Evolutionary conservation across 2,113 vertebrate genomes (phyloP).

Genomic region (Harpagus bidentatus): DNA sequence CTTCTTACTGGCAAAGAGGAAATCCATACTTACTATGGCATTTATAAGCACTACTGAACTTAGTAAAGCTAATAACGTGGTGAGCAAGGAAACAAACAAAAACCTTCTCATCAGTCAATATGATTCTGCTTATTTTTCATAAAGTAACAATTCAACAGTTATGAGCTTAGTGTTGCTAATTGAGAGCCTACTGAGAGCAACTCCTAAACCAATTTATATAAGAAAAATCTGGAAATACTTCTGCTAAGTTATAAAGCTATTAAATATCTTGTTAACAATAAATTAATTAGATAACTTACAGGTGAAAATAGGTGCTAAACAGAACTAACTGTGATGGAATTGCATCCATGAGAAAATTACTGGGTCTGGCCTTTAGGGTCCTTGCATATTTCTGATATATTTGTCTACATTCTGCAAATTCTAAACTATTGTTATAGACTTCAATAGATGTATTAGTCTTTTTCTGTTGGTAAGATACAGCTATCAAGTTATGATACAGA

Average conservation of each 20-base stretch:
- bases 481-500: not conserved
- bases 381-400: not conserved
- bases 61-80: not conserved
- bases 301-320: not conserved
- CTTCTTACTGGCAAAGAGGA: not conserved
- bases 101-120: not conserved
- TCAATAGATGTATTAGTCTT: not conserved
- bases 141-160: not conserved
- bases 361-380: not conserved
- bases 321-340: not conserved
- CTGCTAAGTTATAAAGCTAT: not conserved
- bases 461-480: not conserved
- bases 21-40: not conserved
- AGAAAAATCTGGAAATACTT: not conserved
- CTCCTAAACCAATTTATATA: not conserved
- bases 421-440: not conserved
- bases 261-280: not conserved
- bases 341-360: not conserved
- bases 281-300: not conserved
- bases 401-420: not conserved
- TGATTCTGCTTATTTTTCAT: not conserved
- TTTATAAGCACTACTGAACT: not conserved
- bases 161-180: not conserved
- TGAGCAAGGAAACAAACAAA: not conserved
- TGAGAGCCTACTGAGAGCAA: not conserved